Evolutionary conservation across 2,888 invertebrate genomes (phyloP).

Genomic region (Sceliomorpha sp.): DNA sequence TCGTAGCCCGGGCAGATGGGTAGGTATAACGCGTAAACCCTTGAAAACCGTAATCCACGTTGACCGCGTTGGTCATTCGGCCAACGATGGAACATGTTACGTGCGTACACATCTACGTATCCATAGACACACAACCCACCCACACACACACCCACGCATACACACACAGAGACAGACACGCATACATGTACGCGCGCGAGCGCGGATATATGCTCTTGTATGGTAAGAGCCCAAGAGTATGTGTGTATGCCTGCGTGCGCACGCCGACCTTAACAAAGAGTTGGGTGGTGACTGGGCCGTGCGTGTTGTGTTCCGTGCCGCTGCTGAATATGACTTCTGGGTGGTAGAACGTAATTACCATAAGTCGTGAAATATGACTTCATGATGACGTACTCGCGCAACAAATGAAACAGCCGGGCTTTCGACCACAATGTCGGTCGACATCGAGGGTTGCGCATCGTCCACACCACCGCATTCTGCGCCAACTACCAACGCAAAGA

Average conservation of each 20-base stretch:
- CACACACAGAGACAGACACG: not conserved
- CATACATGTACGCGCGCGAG: not conserved
- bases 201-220: not conserved
- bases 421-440: constrained; percentile 59
- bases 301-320: constrained; percentile 36
- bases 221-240: not conserved
- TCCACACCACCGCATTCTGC: constrained; percentile 33
- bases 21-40: constrained; percentile 34
- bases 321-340: constrained; percentile 61
- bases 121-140: too few species aligned
- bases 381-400: constrained; percentile 72
- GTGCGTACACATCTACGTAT: not conserved
- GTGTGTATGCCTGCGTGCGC: constrained; percentile 7
- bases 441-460: constrained; percentile 52
- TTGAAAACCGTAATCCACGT: constrained; percentile 50
- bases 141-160: too few species aligned
- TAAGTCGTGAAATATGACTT: constrained; percentile 78
- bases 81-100: constrained; percentile 21
- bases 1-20: constrained; percentile 20
- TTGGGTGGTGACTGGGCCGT: constrained; percentile 36
- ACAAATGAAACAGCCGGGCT: constrained; percentile 71
- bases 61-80: constrained; percentile 45
- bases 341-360: constrained; percentile 76
- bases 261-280: constrained; percentile 43
- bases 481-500: constrained; percentile 31